Evolutionary conservation across 2,797 vertebrate species (phyloP), one percentile per base, ranked within the genome.

Genomic region (Scolopax bukidnonensis): DNA sequence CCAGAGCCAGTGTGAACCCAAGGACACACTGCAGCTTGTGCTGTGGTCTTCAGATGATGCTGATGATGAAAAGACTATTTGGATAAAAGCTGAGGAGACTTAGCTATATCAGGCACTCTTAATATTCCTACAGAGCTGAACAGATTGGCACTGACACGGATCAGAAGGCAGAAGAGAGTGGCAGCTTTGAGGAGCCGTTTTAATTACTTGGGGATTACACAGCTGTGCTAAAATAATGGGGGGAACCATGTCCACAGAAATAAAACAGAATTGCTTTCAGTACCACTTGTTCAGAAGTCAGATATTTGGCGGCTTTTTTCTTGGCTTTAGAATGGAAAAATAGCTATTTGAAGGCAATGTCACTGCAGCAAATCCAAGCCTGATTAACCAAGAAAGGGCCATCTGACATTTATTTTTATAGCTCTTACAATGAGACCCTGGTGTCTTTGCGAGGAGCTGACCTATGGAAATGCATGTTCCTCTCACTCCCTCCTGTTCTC

Each of bases 191-290:
- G 85, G 61, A 96, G 80, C 48, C 0, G 0, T 90, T 95, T 96
- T 97, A 96, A 96, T 96, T 96, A 95, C 91, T 84, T 67, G 69
- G 78, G 85, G 91, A 94, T 95, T 96, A 93, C 91, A 93, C 59
- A 95, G 87, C 82, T 95, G 65, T 92, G 89, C 69, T 84, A 79
- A 95, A 93, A 84, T 81, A 90, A 94, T 30, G 38, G 67, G 36
- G 36, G 59, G 23, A 71, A 69, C 14, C 27, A 59, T 33, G 70
- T 63, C 59, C 77, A 76, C 61, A 76, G 57, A 90, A 97, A 81
- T 78, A 87, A 64, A 70, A n/a, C 30, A 43, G 83, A 74, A 71
- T 70, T 68, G 68, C 53, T 93, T 89, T 86, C 57, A 70, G 56
- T 68, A 53, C 32, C 24, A 36, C 85, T 94, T 88, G 32, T 68